Evolutionary conservation across 2,888 invertebrate species (phyloP).

Genomic region (Hemicrepidius hirtus): DNA sequence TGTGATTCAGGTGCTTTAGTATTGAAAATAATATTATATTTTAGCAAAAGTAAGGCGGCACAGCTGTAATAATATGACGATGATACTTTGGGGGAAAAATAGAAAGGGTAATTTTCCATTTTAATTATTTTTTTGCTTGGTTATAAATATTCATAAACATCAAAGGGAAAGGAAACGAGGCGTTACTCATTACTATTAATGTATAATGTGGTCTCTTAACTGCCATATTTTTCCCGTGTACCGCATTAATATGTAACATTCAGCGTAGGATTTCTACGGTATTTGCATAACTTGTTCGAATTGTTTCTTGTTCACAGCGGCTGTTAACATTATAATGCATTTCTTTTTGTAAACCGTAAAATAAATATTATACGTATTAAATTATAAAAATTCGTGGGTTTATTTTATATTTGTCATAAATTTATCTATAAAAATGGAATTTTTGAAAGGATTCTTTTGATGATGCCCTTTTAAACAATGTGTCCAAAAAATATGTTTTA

Average conservation of each 20-base stretch:
- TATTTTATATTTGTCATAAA: too few species aligned
- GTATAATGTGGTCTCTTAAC: conserved; percentile 27
- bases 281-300: conserved; percentile 29
- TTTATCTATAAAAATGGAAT: too few species aligned
- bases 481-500: too few species aligned
- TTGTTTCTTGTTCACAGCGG: neutral
- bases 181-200: conserved; percentile 33
- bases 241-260: conserved; percentile 26
- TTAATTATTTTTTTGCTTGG: conserved; percentile 22
- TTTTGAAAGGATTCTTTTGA: too few species aligned
- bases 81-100: neutral
- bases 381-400: too few species aligned
- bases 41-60: neutral
- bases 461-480: too few species aligned
- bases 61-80: neutral
- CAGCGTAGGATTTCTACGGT: conserved; percentile 22
- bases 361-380: too few species aligned
- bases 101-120: conserved; percentile 20
- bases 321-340: neutral
- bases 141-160: conserved; percentile 29
- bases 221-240: conserved; percentile 25
- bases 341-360: too few species aligned
- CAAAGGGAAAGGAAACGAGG: conserved; percentile 28
- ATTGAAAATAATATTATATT: too few species aligned
- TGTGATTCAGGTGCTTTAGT: too few species aligned